These are phyloP conservation scores for Cinclus mexicanus DNA, from an alignment of 2,113 vertebrate species.

Conservation along the genomic window DNA sequence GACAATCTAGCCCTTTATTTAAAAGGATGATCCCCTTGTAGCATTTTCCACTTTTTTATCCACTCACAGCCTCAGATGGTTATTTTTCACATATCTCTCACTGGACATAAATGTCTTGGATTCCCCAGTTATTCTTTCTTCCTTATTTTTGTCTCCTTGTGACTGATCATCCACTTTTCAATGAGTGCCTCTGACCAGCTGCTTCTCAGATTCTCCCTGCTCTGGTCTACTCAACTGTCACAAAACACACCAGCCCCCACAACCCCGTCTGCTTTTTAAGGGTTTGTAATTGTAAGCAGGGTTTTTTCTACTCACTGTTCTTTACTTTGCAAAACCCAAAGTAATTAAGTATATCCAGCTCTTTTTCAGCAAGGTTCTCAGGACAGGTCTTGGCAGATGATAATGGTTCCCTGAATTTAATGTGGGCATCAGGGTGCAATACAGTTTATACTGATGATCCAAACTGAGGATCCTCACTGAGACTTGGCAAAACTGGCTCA, in stretches of 20 bases:
- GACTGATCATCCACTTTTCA: constrained; percentile 25
- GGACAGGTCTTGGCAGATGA: background rate
- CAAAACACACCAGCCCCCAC: constrained; percentile 21
- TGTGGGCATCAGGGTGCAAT: background rate
- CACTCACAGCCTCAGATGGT: background rate
- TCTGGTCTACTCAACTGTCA: constrained; percentile 40
- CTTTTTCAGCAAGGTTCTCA: background rate
- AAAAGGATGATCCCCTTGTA: background rate
- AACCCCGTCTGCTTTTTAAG: constrained; percentile 54
- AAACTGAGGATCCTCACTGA: background rate
- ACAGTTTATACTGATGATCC: background rate
- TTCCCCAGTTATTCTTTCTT: background rate
- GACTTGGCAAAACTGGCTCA: background rate
- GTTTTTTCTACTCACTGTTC: background rate
- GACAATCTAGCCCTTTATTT: background rate
- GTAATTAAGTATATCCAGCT: background rate
- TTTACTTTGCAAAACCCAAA: background rate
- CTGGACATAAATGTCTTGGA: background rate
- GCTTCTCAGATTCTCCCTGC: constrained; percentile 48
- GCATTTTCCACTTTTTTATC: background rate
- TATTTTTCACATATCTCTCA: background rate
- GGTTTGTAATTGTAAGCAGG: background rate
- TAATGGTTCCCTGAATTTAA: background rate
- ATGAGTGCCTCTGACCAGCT: constrained; percentile 36
- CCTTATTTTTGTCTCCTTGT: background rate